Evolutionary conservation across 2,888 invertebrate species (phyloP).

Genomic region (Habroteleia sp.): DNA sequence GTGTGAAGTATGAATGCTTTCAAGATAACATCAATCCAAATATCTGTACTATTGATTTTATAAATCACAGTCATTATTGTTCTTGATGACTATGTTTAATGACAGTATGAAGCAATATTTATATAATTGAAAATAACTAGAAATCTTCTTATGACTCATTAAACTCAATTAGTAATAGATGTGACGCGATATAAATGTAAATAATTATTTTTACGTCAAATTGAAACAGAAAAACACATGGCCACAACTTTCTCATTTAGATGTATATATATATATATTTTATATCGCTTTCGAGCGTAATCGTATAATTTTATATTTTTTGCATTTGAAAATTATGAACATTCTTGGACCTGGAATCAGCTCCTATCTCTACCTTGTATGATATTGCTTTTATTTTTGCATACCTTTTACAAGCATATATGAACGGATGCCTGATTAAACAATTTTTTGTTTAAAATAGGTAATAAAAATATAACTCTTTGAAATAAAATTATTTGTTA

Average conservation of each 20-base stretch:
- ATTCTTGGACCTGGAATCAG: neutral
- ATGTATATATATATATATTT: constrained; percentile 13
- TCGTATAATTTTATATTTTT: neutral
- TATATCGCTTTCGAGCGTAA: constrained; percentile 13
- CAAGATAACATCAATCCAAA: constrained; percentile 43
- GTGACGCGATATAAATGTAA: constrained; percentile 21
- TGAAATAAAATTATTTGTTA: too few species aligned
- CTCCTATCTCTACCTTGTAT: too few species aligned
- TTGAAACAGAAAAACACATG: constrained; percentile 4
- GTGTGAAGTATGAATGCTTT: neutral
- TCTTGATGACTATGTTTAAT: constrained; percentile 37
- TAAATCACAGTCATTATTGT: constrained; percentile 45
- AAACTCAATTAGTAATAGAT: constrained; percentile 25
- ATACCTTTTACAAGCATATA: too few species aligned
- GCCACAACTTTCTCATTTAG: constrained; percentile 34
- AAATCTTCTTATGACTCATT: constrained; percentile 32
- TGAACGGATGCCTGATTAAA: too few species aligned
- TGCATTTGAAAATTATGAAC: constrained; percentile 1
- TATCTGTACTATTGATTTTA: constrained; percentile 47
- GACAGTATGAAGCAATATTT: constrained; percentile 35
- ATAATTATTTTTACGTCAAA: constrained; percentile 24
- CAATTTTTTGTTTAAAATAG: too few species aligned
- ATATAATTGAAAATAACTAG: constrained; percentile 47
- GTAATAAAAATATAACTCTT: too few species aligned
- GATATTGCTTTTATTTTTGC: too few species aligned